phyloP scores from a whole-genome alignment of 2,113 vertebrate genomes.

The Tichodroma muraria region DNA sequence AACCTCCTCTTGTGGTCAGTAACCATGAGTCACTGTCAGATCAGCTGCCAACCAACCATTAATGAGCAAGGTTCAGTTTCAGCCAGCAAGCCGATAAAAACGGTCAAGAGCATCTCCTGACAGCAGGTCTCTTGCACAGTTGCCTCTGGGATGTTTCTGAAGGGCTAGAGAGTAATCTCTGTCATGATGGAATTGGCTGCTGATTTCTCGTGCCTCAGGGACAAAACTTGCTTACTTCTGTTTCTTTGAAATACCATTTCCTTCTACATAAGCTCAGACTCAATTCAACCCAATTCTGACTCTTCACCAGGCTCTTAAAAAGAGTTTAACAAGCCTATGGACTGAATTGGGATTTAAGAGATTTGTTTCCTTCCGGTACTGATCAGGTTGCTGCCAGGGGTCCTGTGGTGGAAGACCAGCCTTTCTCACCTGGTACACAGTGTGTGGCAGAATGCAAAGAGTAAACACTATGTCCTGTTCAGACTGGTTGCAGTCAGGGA shows the following conservation, averaged over 20 bases:
- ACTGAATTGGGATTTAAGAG: not conserved
- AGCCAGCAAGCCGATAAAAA: not conserved
- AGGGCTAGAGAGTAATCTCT: not conserved
- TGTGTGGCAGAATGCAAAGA: not conserved
- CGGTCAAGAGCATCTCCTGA: not conserved
- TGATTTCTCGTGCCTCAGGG: not conserved
- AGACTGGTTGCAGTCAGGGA: not conserved
- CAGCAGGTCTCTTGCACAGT: not conserved
- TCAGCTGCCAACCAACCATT: not conserved
- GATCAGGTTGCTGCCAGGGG: not conserved
- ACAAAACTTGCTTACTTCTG: not conserved
- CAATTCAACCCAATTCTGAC: not conserved
- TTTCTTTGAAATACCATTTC: not conserved
- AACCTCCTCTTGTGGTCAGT: not conserved
- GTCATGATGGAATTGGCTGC: not conserved
- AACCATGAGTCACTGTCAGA: not conserved
- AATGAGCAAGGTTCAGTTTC: not conserved
- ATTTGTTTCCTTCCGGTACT: not conserved
- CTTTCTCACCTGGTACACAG: not conserved
- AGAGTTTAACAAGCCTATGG: not conserved
- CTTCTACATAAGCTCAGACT: not conserved
- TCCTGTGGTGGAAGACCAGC: not conserved
- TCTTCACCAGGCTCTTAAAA: not conserved
- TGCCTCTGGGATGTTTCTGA: not conserved
- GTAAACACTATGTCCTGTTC: not conserved